Conservation (phyloP, 1,140 invertebrate species). For the Tetragnatha versicolor region DNA sequence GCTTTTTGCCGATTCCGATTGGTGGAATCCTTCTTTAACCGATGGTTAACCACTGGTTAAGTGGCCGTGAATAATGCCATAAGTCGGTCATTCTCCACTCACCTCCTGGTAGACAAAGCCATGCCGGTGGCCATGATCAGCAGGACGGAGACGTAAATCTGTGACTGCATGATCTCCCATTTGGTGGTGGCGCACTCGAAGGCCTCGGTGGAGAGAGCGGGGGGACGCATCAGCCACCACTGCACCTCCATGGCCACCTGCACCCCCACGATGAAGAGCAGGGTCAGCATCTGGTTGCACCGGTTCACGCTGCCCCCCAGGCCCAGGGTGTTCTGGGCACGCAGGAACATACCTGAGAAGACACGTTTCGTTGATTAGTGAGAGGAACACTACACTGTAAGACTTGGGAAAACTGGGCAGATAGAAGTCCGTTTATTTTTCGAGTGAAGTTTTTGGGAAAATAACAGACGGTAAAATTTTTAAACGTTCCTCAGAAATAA, state of each 20-base stretch:
- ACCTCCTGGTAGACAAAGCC: slow-evolving; percentile 45
- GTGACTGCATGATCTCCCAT: slow-evolving; percentile 60
- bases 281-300: slow-evolving; percentile 63
- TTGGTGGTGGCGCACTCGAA: slow-evolving; percentile 50
- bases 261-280: slow-evolving; percentile 63
- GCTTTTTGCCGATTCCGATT: too few species aligned
- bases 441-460: too few species aligned
- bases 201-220: background rate
- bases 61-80: too few species aligned
- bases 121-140: slow-evolving; percentile 58
- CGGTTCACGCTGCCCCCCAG: slow-evolving; percentile 63
- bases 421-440: too few species aligned
- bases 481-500: too few species aligned
- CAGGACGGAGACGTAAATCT: slow-evolving; percentile 61
- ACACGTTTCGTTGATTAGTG: too few species aligned
- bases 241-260: slow-evolving; percentile 64
- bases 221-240: slow-evolving; percentile 58
- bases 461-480: too few species aligned
- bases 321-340: slow-evolving; percentile 62
- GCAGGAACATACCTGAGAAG: slow-evolving; percentile 62
- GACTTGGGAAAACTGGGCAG: too few species aligned
- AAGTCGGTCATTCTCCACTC: background rate
- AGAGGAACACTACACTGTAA: too few species aligned
- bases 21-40: too few species aligned
- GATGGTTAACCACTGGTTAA: too few species aligned